Base-by-base conservation (phyloP, 2,113 vertebrate genomes). In the Ictalurus furcatus region DNA sequence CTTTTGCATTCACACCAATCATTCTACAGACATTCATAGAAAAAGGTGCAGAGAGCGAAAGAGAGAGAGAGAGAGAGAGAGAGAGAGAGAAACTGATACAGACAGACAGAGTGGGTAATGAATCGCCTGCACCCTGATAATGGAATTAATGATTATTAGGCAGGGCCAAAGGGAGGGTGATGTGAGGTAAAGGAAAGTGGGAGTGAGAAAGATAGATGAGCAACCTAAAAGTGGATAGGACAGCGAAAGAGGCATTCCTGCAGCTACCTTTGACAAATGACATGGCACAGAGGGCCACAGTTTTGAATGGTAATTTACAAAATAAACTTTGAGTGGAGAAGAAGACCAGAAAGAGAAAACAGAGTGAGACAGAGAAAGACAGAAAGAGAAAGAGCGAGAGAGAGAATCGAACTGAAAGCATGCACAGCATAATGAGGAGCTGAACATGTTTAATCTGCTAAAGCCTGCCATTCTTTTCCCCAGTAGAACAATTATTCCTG, bases 91-190 rank as follows among this genome's bases (percentile, higher is more conserved):
- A 25, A 85, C 12, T 40, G n/a, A 88, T 17, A 65, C 25, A 85
- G 83, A 67, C 30, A 91, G 86, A 85, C 65, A 88, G 84, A 56
- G 83, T 23, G 40, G 56, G 88, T 83, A 90, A 95, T 95, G 92
- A 94, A 95, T 93, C 89, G 81, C 91, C 85, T 90, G 93, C 89
- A 90, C 93, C 92, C 92, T 91, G 92, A 95, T 93, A 94, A 95
- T 93, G 92, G 88, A 90, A 92, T 92, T 92, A 94, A 92, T 93
- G 93, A 94, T 95, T 94, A 94, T 94, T 93, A 94, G 92, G 88
- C 89, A 93, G 91, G 93, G 80, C 88, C 28, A 79, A 92, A 91
- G 91, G 87, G 90, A 93, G 89, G 85, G 89, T 89, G 82, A 30
- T 90, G 88, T 91, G 92, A 94, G 88, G 92, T 88, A 65, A 71